Conservation (phyloP, 2,888 invertebrate genomes). For the Apamea monoglypha region DNA sequence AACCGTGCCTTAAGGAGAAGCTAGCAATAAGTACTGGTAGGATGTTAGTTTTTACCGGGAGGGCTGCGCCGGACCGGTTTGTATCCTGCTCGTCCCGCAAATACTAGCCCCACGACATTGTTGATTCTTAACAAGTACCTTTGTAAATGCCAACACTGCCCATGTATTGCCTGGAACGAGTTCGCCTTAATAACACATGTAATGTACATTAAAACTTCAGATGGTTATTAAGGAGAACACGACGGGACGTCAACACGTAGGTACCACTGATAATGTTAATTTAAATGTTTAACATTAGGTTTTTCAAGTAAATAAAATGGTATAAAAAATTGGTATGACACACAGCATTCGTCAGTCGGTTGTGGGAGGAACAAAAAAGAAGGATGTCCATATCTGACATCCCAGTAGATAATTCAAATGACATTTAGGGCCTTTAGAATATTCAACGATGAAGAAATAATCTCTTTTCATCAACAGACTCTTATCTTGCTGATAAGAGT, state of each 20-base stretch:
- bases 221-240: slow-evolving; percentile 27
- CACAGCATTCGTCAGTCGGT: neutral
- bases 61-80: slow-evolving; percentile 80
- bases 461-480: neutral
- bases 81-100: slow-evolving; percentile 82
- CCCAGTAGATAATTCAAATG: neutral
- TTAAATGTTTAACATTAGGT: slow-evolving; percentile 15
- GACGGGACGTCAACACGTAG: slow-evolving; percentile 28
- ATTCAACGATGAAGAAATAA: neutral
- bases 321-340: neutral
- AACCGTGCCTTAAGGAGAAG: slow-evolving; percentile 59
- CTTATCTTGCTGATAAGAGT: too few relatives aligned
- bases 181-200: slow-evolving; percentile 59
- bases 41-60: slow-evolving; percentile 79
- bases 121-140: slow-evolving; percentile 69
- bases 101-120: slow-evolving; percentile 79
- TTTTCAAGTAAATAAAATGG: neutral
- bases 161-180: slow-evolving; percentile 57
- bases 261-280: slow-evolving; percentile 5
- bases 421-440: neutral
- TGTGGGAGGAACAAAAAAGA: slow-evolving; percentile 22
- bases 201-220: slow-evolving; percentile 51
- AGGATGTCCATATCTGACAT: neutral
- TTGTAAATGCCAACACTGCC: slow-evolving; percentile 71
- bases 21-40: slow-evolving; percentile 68